A percentile compares a stretch with the other conserved stretches of the same genome.
phyloP scores from a whole-genome alignment of 2,888 invertebrate genomes.

The Pyrocoelia pectoralis region DNA sequence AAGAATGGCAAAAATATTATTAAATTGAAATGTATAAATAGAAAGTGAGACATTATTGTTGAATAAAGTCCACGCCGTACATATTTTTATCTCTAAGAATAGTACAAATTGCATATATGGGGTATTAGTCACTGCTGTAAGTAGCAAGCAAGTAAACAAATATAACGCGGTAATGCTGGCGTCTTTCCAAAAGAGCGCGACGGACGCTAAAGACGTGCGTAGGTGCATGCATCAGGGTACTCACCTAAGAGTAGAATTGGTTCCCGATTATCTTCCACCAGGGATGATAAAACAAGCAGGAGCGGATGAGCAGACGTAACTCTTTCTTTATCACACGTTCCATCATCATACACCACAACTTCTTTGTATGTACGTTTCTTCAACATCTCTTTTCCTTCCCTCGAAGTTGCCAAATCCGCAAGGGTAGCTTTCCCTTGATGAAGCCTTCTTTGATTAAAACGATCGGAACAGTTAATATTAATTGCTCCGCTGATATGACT shows the following conservation, averaged over 20 bases:
- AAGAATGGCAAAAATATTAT: background rate
- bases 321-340: slow-evolving; percentile 68
- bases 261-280: slow-evolving; percentile 72
- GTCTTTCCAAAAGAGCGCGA: slow-evolving; percentile 26
- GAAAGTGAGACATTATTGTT: slow-evolving; percentile 15
- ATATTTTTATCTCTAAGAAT: slow-evolving; percentile 36
- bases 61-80: slow-evolving; percentile 9
- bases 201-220: slow-evolving; percentile 27
- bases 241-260: slow-evolving; percentile 73
- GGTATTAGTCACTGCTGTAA: slow-evolving; percentile 44
- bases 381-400: slow-evolving; percentile 70
- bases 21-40: slow-evolving; percentile 25
- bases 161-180: slow-evolving; percentile 38
- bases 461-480: slow-evolving; percentile 76
- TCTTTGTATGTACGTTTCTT: slow-evolving; percentile 65
- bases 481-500: slow-evolving; percentile 74
- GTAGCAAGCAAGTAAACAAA: slow-evolving; percentile 43
- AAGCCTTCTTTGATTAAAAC: slow-evolving; percentile 71
- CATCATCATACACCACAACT: slow-evolving; percentile 76
- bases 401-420: slow-evolving; percentile 70
- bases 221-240: slow-evolving; percentile 48
- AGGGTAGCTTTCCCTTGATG: slow-evolving; percentile 72
- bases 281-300: slow-evolving; percentile 70
- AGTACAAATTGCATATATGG: slow-evolving; percentile 39
- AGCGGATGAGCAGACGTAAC: slow-evolving; percentile 68